A percentile compares a stretch with the other conserved stretches of the same genome.
Conservation (phyloP, 2,113 vertebrate genomes). For the Phasianus colchicus region DNA sequence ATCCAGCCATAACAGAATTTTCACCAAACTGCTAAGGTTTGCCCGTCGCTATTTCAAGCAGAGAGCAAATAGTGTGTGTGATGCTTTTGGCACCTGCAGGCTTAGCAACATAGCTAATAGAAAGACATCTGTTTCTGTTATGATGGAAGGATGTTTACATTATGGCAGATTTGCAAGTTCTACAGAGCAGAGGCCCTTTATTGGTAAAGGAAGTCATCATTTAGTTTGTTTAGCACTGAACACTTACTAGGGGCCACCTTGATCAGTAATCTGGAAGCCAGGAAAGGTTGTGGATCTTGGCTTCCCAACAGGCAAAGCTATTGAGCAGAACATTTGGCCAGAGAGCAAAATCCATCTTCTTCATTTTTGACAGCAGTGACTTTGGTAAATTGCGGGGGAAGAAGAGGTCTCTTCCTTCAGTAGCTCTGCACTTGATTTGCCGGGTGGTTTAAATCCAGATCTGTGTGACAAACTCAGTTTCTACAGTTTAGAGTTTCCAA, state of each 20-base stretch:
- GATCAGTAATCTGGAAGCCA: constrained; percentile 38
- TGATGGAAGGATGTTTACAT: constrained; percentile 63
- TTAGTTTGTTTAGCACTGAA: constrained; percentile 49
- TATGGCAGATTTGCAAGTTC: constrained; percentile 46
- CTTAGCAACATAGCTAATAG: constrained; percentile 38
- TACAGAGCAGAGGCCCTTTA: constrained; percentile 12
- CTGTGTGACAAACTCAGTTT: constrained; percentile 3
- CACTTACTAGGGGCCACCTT: constrained; percentile 47
- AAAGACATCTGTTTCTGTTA: constrained; percentile 66
- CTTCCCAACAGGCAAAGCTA: constrained; percentile 44
- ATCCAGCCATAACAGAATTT: constrained; percentile 40
- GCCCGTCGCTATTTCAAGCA: neutral
- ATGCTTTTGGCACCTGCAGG: constrained; percentile 56
- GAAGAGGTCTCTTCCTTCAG: constrained; percentile 51
- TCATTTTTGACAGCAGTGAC: constrained; percentile 45
- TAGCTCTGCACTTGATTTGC: constrained; percentile 53
- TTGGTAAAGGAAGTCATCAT: constrained; percentile 37
- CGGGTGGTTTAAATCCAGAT: constrained; percentile 49
- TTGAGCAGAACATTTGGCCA: constrained; percentile 43
- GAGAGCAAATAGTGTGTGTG: constrained; percentile 40
- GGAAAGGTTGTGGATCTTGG: constrained; percentile 60
- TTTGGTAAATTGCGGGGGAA: constrained; percentile 50
- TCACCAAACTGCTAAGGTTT: constrained; percentile 26
- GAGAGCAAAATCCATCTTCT: constrained; percentile 50
- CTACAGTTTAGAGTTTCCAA: constrained; percentile 33